These are phyloP conservation scores for Empis livida DNA, from an alignment of 2,888 invertebrate genomes.

Conservation along the genomic window DNA sequence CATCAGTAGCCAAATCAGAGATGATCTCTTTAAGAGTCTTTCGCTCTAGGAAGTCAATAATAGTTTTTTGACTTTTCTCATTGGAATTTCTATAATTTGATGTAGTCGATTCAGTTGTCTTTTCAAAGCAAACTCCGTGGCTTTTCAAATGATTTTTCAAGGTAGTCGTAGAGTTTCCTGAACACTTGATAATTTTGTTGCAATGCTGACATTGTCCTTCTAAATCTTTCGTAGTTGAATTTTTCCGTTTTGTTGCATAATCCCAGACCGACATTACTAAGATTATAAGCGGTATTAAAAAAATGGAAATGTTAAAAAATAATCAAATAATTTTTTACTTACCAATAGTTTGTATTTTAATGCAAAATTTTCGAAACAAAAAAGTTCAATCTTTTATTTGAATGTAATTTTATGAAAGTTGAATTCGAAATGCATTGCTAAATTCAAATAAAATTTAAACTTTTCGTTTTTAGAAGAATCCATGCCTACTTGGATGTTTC, in stretches of 20 bases:
- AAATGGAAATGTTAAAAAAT: too few species aligned
- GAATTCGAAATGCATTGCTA: too few species aligned
- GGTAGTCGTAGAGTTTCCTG: background rate
- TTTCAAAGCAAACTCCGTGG: background rate
- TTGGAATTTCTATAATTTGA: background rate
- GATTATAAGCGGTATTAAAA: too few species aligned
- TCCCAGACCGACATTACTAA: background rate
- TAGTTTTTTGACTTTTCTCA: background rate
- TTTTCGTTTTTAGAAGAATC: background rate
- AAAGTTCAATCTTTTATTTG: too few species aligned
- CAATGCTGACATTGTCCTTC: background rate
- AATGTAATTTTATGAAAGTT: too few species aligned
- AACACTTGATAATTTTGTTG: background rate
- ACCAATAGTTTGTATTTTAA: too few species aligned
- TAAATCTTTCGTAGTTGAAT: background rate
- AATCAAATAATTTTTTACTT: too few species aligned
- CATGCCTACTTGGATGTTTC: background rate
- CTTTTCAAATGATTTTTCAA: conserved; percentile 1
- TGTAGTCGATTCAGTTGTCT: background rate
- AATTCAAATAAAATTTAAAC: too few species aligned
- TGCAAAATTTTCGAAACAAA: too few species aligned
- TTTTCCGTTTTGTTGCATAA: background rate
- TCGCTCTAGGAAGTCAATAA: too few species aligned
- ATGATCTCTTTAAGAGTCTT: too few species aligned
- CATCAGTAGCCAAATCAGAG: too few species aligned